A percentile compares a stretch with the other conserved stretches of the same genome.
These are phyloP conservation scores for Oxygymnocypris stewartii DNA, from an alignment of 2,113 vertebrate genomes.

Conservation along the genomic window DNA sequence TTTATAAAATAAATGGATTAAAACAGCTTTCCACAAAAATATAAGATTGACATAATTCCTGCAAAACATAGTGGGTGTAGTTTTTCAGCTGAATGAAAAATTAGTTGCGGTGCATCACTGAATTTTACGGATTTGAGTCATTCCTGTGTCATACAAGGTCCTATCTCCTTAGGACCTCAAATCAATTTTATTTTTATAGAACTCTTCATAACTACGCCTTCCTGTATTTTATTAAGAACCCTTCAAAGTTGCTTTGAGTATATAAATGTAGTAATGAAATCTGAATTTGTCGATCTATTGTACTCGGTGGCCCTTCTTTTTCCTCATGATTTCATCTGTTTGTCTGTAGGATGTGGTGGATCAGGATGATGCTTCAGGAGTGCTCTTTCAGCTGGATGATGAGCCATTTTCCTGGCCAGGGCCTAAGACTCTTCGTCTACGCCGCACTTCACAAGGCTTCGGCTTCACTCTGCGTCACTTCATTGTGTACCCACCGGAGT, in stretches of 20 bases:
- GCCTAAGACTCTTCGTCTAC: slow-evolving; percentile 84
- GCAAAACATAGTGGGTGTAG: no score
- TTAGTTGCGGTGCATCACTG: no score
- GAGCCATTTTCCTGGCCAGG: slow-evolving; percentile 94
- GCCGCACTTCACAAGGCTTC: slow-evolving; percentile 88
- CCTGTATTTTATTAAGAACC: not conserved
- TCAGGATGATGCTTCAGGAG: slow-evolving; percentile 53
- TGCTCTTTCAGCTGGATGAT: slow-evolving; percentile 75
- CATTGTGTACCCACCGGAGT: slow-evolving; percentile 97
- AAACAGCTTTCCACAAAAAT: no score
- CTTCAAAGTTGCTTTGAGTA: not conserved
- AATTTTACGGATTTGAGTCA: not conserved
- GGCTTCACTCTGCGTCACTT: slow-evolving; percentile 98
- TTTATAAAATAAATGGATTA: no score
- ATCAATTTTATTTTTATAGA: not conserved
- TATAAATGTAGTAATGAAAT: not conserved
- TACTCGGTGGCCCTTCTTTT: not conserved
- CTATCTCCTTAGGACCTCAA: not conserved
- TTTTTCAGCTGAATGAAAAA: no score
- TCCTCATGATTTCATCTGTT: not conserved
- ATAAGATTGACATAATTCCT: no score
- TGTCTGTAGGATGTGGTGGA: slow-evolving; percentile 37
- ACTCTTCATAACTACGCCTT: not conserved
- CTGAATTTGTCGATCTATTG: not conserved
- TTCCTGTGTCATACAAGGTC: not conserved